These are phyloP conservation scores for Rhagonycha fulva DNA, from an alignment of 2,888 invertebrate species.

Conservation along the genomic window DNA sequence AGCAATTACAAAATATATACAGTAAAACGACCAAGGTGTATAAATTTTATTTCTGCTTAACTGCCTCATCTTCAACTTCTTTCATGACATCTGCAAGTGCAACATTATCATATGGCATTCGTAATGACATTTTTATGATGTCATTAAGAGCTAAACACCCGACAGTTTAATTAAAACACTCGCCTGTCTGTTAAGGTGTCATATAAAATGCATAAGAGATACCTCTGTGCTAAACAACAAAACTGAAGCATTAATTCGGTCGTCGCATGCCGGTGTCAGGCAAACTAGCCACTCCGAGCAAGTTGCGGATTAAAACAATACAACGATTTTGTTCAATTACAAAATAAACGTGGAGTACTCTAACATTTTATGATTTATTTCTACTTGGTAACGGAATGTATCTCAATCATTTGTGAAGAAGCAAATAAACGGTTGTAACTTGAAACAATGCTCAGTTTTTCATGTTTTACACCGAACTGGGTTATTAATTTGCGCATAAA, in stretches of 20 bases:
- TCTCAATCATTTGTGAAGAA: constrained; percentile 37
- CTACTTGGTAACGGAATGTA: constrained; percentile 20
- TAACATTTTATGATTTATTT: constrained; percentile 18
- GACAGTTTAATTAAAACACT: constrained; percentile 41
- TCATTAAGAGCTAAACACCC: constrained; percentile 40
- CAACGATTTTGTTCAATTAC: no score
- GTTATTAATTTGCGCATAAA: constrained; percentile 33
- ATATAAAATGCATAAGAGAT: constrained; percentile 32
- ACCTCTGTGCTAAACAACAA: constrained; percentile 15
- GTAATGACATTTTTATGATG: constrained; percentile 40
- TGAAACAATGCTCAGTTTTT: constrained; percentile 21
- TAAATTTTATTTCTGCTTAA: constrained; percentile 24
- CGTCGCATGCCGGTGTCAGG: neutral
- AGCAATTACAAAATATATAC: constrained; percentile 22
- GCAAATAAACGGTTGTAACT: constrained; percentile 34
- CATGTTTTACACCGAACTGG: constrained; percentile 19
- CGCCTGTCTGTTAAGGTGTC: constrained; percentile 32
- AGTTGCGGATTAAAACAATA: neutral
- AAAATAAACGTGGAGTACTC: no score
- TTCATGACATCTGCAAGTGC: constrained; percentile 30
- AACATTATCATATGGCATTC: constrained; percentile 36
- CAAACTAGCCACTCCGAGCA: neutral
- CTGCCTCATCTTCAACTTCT: constrained; percentile 24
- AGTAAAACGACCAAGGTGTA: constrained; percentile 7
- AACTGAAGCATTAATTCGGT: constrained; percentile 7